Evolutionary conservation across 2,113 vertebrate genomes (phyloP).

Genomic region (Leucopternis melanops): DNA sequence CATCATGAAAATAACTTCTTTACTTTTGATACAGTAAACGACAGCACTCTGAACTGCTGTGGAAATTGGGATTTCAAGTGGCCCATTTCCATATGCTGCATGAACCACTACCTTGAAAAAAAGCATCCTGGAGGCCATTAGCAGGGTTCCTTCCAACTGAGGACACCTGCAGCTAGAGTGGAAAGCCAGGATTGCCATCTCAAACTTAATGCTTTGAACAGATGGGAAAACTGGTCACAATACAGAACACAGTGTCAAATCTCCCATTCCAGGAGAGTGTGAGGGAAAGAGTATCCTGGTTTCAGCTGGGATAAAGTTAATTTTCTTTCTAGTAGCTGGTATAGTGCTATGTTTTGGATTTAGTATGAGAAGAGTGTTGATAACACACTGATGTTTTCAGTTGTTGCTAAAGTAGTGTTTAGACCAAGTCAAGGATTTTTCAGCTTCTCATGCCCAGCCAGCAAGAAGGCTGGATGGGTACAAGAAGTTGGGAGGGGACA

Average conservation of each 20-base stretch:
- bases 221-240: neutral
- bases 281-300: neutral
- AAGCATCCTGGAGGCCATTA: neutral
- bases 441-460: no score
- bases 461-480: no score
- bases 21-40: neutral
- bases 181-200: neutral
- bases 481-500: no score
- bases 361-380: no score
- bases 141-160: neutral
- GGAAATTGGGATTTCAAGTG: neutral
- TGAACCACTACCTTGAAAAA: neutral
- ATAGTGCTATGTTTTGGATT: no score
- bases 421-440: no score
- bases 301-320: no score
- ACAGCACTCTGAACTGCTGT: neutral
- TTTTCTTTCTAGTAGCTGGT: no score
- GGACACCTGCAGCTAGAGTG: neutral
- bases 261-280: neutral
- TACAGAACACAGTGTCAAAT: neutral
- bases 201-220: neutral
- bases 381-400: no score
- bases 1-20: neutral
- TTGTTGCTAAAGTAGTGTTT: no score
- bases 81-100: neutral